These are phyloP conservation scores for Botia almorhae DNA, from an alignment of 2,797 vertebrate species.

Conservation along the genomic window DNA sequence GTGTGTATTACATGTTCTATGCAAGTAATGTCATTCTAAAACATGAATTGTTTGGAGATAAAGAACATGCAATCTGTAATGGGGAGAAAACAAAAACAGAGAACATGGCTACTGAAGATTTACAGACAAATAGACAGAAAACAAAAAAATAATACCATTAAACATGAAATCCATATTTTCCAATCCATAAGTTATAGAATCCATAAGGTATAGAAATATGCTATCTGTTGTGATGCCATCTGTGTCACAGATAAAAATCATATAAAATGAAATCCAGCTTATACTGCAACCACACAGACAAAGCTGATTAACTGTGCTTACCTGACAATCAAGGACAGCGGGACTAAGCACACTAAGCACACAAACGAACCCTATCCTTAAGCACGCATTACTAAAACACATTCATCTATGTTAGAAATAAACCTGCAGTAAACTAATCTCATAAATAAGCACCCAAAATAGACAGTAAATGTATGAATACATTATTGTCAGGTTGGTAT, in stretches of 20 bases:
- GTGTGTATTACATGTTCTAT: not conserved
- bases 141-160: slow-evolving; percentile 69
- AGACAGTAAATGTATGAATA: slow-evolving; percentile 50
- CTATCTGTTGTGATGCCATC: slow-evolving; percentile 67
- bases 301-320: slow-evolving; percentile 75
- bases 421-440: slow-evolving; percentile 20
- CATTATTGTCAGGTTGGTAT: slow-evolving; percentile 40
- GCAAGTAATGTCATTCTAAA: not conserved
- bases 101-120: slow-evolving; percentile 75
- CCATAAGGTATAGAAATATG: slow-evolving; percentile 10
- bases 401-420: slow-evolving; percentile 44
- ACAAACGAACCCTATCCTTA: too few species aligned
- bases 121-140: slow-evolving; percentile 42
- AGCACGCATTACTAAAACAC: slow-evolving; percentile 14
- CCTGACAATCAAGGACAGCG: slow-evolving; percentile 61
- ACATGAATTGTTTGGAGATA: not conserved
- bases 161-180: slow-evolving; percentile 52
- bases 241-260: slow-evolving; percentile 69
- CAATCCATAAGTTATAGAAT: too few species aligned
- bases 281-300: slow-evolving; percentile 62
- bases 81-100: slow-evolving; percentile 66
- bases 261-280: slow-evolving; percentile 74
- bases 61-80: not conserved
- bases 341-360: slow-evolving; percentile 29
- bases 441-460: slow-evolving; percentile 36